A percentile compares a stretch with the other conserved stretches of the same genome.
Evolutionary conservation across 2,888 invertebrate species (phyloP).

Genomic region (Diploptera punctata): DNA sequence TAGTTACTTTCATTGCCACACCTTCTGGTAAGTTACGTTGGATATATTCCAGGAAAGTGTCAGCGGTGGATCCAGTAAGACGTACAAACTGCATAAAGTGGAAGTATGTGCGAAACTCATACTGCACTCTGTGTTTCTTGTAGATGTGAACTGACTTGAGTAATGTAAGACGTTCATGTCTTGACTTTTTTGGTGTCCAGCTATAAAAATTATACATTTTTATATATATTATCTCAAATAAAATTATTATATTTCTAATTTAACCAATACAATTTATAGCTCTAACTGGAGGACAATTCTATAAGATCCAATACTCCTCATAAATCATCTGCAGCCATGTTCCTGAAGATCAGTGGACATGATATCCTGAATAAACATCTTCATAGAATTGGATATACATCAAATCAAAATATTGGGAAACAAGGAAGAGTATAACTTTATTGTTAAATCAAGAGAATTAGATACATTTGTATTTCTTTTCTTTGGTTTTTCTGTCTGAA

Average conservation of each 20-base stretch:
- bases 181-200: slow-evolving; percentile 73
- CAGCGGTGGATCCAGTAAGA: slow-evolving; percentile 94
- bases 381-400: too few relatives aligned
- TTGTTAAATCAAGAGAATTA: too few relatives aligned
- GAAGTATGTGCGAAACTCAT: slow-evolving; percentile 94
- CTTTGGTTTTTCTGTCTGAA: too few relatives aligned
- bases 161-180: slow-evolving; percentile 79
- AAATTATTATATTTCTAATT: background rate
- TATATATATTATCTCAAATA: background rate
- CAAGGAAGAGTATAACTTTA: too few relatives aligned
- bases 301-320: too few relatives aligned
- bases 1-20: slow-evolving; percentile 89
- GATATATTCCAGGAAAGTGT: slow-evolving; percentile 94
- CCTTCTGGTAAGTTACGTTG: slow-evolving; percentile 98
- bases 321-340: too few relatives aligned
- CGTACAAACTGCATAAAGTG: slow-evolving; percentile 81
- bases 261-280: background rate
- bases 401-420: too few relatives aligned
- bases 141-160: slow-evolving; percentile 88
- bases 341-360: too few relatives aligned
- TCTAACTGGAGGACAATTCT: too few relatives aligned
- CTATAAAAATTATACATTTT: slow-evolving; percentile 55
- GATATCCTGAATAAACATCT: too few relatives aligned
- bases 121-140: slow-evolving; percentile 94
- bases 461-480: too few relatives aligned